phyloP scores from a whole-genome alignment of 2,113 vertebrate genomes.

The Orthonyx spaldingii region DNA sequence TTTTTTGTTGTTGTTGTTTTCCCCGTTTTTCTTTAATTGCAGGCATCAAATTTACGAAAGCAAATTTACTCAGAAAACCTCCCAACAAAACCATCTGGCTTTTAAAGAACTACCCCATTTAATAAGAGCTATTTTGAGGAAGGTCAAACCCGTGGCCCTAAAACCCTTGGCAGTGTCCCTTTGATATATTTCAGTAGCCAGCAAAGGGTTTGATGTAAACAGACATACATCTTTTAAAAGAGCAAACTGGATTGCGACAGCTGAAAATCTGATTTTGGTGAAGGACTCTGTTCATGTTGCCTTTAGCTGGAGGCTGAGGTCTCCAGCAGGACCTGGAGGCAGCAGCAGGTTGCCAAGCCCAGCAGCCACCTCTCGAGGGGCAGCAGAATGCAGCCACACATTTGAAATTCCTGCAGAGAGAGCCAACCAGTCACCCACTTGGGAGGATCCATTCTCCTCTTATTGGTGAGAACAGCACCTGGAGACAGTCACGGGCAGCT shows the following conservation, averaged over 20 bases:
- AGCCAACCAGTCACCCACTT: background rate
- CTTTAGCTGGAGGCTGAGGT: background rate
- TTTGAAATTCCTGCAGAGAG: background rate
- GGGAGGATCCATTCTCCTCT: background rate
- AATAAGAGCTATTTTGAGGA: background rate
- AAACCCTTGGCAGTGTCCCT: background rate
- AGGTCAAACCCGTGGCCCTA: background rate
- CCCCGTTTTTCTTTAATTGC: background rate
- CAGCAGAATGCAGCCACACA: background rate
- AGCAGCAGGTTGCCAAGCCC: background rate
- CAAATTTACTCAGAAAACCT: background rate
- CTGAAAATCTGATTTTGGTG: slow-evolving; percentile 26
- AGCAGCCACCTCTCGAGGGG: background rate
- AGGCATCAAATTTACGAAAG: background rate
- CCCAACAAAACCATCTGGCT: background rate
- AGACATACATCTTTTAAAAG: background rate
- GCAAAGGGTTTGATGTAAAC: background rate
- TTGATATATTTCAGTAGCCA: slow-evolving; percentile 16
- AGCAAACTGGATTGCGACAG: background rate
- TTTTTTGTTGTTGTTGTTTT: no score
- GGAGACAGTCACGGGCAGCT: background rate
- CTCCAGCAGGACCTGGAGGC: background rate
- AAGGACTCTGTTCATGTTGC: background rate
- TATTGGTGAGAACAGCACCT: background rate
- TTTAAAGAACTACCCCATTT: background rate